Percentiles rank a stretch among this genome's conserved stretches.
Conservation (phyloP, 1,140 invertebrate species). For the Scaptomyza graminum region DNA sequence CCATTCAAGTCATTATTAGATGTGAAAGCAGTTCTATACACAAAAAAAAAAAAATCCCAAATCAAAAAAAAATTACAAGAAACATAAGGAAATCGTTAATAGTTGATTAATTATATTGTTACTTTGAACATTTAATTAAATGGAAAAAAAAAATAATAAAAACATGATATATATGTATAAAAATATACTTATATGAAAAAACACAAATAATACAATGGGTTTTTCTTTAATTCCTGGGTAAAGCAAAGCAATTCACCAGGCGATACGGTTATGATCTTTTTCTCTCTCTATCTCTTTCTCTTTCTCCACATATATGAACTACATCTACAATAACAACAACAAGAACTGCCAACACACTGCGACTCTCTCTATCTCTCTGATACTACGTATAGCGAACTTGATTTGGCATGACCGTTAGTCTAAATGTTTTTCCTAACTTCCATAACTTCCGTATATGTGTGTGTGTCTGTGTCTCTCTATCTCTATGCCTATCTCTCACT, state of each 20-base stretch:
- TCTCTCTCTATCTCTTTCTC: slow-evolving; percentile 9
- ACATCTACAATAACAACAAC: not conserved
- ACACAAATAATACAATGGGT: slow-evolving; percentile 77
- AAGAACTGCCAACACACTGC: slow-evolving; percentile 37
- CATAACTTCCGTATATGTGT: slow-evolving; percentile 45
- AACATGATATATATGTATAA: slow-evolving; percentile 75
- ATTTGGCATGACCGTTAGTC: slow-evolving; percentile 78
- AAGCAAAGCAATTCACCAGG: slow-evolving; percentile 23
- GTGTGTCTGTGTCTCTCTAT: slow-evolving; percentile 41
- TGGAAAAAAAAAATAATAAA: slow-evolving; percentile 66
- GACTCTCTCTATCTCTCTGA: slow-evolving; percentile 25
- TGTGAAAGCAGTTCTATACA: slow-evolving; percentile 77
- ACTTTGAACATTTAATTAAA: slow-evolving; percentile 79
- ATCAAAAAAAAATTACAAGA: slow-evolving; percentile 17
- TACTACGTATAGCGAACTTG: slow-evolving; percentile 66
- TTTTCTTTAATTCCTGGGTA: slow-evolving; percentile 57
- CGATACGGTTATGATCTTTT: slow-evolving; percentile 11
- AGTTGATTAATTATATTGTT: slow-evolving; percentile 82
- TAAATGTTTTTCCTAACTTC: slow-evolving; percentile 67
- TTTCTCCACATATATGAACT: slow-evolving; percentile 32
- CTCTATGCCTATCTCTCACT: slow-evolving; percentile 22
- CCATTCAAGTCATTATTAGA: slow-evolving; percentile 80
- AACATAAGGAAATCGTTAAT: slow-evolving; percentile 70
- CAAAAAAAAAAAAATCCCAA: slow-evolving; percentile 43
- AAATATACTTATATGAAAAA: slow-evolving; percentile 65